phyloP scores from a whole-genome alignment of 2,888 invertebrate genomes.

The Notodonta dromedarius region DNA sequence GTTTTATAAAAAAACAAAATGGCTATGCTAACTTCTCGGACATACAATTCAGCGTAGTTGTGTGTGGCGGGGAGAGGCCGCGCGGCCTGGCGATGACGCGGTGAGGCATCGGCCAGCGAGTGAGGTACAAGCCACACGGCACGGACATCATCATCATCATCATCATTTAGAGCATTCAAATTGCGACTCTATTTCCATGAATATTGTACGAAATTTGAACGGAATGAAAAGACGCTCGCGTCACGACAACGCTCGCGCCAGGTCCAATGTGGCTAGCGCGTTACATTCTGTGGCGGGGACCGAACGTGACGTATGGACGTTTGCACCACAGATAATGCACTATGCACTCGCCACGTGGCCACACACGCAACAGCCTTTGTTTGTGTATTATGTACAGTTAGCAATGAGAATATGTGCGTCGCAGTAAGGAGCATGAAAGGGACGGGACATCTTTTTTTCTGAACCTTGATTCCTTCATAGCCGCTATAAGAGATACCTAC shows the following conservation, averaged over 20 bases:
- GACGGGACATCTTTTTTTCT: too few relatives aligned
- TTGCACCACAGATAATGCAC: constrained; percentile 22
- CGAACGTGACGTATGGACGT: constrained; percentile 18
- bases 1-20: too few relatives aligned
- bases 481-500: too few relatives aligned
- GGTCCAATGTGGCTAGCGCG: constrained; percentile 4
- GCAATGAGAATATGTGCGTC: constrained; percentile 8
- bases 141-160: too few relatives aligned
- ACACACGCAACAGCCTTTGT: constrained; percentile 26
- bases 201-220: too few relatives aligned
- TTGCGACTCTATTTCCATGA: too few relatives aligned
- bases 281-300: constrained; percentile 17
- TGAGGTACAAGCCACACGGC: neutral
- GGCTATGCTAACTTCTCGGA: too few relatives aligned
- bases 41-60: constrained; percentile 25
- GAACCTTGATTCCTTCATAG: too few relatives aligned
- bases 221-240: too few relatives aligned
- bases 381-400: constrained; percentile 23
- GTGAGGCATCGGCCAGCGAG: constrained; percentile 18
- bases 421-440: neutral
- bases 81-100: constrained; percentile 21
- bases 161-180: too few relatives aligned
- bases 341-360: constrained; percentile 34
- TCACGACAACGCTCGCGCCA: too few relatives aligned
- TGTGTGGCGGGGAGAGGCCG: constrained; percentile 25